A percentile compares a stretch with the other conserved stretches of the same genome.
Conservation (phyloP, 2,797 vertebrate species). For the Moxostoma hubbsi region DNA sequence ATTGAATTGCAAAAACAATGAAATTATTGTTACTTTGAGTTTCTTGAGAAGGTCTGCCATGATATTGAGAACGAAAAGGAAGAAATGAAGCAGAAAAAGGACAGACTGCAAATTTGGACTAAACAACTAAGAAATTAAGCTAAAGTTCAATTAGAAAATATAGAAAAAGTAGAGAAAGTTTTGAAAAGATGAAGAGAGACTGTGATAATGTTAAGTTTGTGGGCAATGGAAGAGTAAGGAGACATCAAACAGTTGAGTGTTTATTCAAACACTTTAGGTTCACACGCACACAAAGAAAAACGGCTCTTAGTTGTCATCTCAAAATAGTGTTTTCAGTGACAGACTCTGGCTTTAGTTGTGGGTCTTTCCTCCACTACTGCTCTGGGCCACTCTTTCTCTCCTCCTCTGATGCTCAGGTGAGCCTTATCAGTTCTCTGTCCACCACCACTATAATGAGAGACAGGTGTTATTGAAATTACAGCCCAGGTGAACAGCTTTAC, state of each 20-base stretch:
- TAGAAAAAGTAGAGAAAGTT: conserved; percentile 23
- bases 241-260: background rate
- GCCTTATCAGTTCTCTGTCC: too few species aligned
- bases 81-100: conserved; percentile 14
- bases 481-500: too few species aligned
- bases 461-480: too few species aligned
- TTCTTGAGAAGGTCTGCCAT: conserved; percentile 35
- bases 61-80: conserved; percentile 1
- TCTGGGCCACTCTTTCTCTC: too few species aligned
- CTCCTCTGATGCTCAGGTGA: too few species aligned
- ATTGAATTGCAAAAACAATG: conserved; percentile 19
- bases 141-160: background rate
- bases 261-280: too few species aligned
- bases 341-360: too few species aligned
- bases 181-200: background rate
- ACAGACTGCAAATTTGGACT: conserved; percentile 15
- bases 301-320: too few species aligned
- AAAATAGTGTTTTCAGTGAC: too few species aligned
- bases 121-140: background rate
- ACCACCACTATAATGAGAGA: too few species aligned
- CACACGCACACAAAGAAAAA: too few species aligned
- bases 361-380: too few species aligned
- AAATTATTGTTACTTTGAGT: background rate
- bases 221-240: conserved; percentile 22
- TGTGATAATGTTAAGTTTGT: background rate